phyloP scores from a whole-genome alignment of 2,888 invertebrate genomes.

The Magallana nippona region DNA sequence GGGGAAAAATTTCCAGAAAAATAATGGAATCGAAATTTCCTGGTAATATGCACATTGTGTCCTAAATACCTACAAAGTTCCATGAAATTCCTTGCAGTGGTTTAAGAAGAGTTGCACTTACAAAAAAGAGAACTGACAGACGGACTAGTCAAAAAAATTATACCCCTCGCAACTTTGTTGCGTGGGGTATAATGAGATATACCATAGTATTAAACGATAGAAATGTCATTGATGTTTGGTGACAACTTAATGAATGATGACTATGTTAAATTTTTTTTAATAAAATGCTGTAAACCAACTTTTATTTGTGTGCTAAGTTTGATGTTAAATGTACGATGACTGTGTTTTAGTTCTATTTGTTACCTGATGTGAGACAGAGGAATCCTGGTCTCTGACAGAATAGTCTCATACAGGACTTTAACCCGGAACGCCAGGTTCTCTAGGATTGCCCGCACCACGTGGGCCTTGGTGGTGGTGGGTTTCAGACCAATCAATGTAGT shows the following conservation, averaged over 20 bases:
- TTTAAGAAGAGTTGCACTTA: too few relatives aligned
- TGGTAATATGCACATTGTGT: too few relatives aligned
- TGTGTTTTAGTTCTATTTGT: not conserved
- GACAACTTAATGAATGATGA: too few relatives aligned
- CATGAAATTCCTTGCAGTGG: too few relatives aligned
- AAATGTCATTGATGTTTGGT: not conserved
- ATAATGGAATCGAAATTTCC: too few relatives aligned
- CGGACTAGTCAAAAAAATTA: too few relatives aligned
- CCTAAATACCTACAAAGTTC: too few relatives aligned
- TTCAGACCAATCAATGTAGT: constrained; percentile 95
- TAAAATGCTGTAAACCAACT: too few relatives aligned
- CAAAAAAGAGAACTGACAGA: too few relatives aligned
- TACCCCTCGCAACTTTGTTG: too few relatives aligned
- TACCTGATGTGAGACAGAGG: constrained; percentile 71
- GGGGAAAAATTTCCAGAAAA: too few relatives aligned
- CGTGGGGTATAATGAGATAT: not conserved
- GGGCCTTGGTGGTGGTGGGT: constrained; percentile 93
- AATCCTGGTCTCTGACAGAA: constrained; percentile 86
- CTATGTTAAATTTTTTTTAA: too few relatives aligned
- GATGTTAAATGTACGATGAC: not conserved
- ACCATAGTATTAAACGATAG: not conserved
- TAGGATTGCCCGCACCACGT: constrained; percentile 94
- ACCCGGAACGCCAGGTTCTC: constrained; percentile 97
- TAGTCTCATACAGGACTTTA: constrained; percentile 87
- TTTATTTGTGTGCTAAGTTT: not conserved